phyloP scores from a whole-genome alignment of 2,113 vertebrate species.

The Rhea pennata region DNA sequence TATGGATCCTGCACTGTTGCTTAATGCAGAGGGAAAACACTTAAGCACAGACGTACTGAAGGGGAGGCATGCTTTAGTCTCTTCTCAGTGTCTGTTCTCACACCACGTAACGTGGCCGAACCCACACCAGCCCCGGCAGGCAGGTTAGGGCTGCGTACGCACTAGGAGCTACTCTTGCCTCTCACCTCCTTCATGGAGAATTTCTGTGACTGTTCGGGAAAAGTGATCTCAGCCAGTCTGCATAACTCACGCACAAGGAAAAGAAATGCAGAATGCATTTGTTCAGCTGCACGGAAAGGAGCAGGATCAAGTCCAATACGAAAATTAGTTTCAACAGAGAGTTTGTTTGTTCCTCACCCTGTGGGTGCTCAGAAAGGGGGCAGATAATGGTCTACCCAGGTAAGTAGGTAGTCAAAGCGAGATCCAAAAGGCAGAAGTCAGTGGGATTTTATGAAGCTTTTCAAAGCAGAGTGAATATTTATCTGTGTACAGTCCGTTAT shows the following conservation, averaged over 20 bases:
- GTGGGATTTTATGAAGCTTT: background rate
- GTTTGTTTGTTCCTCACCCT: background rate
- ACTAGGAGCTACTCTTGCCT: background rate
- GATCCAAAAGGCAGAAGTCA: background rate
- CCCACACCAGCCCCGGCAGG: background rate
- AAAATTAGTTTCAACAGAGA: background rate
- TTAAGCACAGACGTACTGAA: background rate
- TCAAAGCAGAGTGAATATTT: background rate
- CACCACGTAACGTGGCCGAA: background rate
- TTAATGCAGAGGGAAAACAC: background rate
- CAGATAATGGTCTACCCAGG: background rate
- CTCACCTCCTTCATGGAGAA: background rate
- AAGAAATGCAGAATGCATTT: background rate
- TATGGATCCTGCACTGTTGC: background rate
- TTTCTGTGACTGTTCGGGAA: background rate
- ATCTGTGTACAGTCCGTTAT: background rate
- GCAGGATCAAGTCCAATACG: background rate
- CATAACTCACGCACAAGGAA: background rate
- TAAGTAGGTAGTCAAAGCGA: background rate
- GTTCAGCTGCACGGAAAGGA: background rate
- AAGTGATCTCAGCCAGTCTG: background rate
- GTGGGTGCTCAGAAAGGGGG: background rate
- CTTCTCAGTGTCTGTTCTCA: background rate
- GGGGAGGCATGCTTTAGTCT: background rate
- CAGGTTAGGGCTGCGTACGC: background rate